Evolutionary conservation across 2,888 invertebrate genomes (phyloP).

Genomic region (Agriopis marginaria): DNA sequence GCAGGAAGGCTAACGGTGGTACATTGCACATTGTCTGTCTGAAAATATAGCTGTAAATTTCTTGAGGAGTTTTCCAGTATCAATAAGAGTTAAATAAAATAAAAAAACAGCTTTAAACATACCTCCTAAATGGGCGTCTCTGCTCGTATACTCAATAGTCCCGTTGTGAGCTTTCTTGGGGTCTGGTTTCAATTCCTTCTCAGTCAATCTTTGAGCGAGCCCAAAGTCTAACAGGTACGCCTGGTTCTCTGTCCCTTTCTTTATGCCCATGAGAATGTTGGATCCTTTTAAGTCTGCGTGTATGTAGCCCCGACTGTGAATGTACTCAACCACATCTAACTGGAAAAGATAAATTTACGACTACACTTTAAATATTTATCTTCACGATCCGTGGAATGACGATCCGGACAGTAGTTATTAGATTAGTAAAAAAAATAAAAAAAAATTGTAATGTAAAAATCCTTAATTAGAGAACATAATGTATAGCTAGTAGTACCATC

Average conservation of each 20-base stretch:
- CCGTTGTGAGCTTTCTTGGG: slow-evolving; percentile 98
- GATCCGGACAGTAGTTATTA: too few relatives aligned
- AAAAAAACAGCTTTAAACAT: slow-evolving; percentile 45
- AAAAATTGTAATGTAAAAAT: too few relatives aligned
- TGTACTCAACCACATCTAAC: slow-evolving; percentile 96
- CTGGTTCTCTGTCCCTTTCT: slow-evolving; percentile 88
- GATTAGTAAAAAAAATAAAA: too few relatives aligned
- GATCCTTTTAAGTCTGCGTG: slow-evolving; percentile 99
- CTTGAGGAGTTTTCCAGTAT: background rate
- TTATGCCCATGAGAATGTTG: slow-evolving; percentile 93
- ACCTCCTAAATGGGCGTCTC: slow-evolving; percentile 98
- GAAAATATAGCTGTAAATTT: too few relatives aligned
- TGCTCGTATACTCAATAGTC: slow-evolving; percentile 97
- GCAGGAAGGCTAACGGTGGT: too few relatives aligned
- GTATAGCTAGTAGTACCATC: slow-evolving; percentile 85
- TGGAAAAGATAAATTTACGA: slow-evolving; percentile 62
- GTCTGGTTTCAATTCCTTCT: slow-evolving; percentile 94
- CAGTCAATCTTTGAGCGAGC: slow-evolving; percentile 91
- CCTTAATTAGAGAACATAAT: background rate
- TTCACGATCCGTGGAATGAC: too few relatives aligned
- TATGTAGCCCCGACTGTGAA: slow-evolving; percentile 95
- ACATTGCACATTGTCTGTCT: too few relatives aligned
- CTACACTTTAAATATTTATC: too few relatives aligned
- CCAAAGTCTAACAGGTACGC: slow-evolving; percentile 98
- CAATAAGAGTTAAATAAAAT: background rate